phyloP scores from a whole-genome alignment of 2,888 invertebrate species.

The Corbicula japonica region DNA sequence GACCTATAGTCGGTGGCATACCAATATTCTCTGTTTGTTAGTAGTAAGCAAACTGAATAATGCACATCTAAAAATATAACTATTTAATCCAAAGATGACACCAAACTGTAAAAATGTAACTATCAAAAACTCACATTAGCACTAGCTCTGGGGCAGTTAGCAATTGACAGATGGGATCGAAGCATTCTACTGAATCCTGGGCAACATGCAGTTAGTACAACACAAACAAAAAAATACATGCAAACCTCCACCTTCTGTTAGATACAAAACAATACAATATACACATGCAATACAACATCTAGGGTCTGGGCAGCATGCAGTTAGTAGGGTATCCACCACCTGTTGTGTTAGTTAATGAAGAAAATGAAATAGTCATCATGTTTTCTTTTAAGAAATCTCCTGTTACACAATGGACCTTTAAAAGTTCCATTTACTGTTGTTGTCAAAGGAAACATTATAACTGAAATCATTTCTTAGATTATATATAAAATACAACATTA shows the following conservation, averaged over 20 bases:
- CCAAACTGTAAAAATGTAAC: constrained; percentile 2
- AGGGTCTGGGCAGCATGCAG: constrained; percentile 61
- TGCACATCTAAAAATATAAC: constrained; percentile 1
- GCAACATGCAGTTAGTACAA: constrained; percentile 48
- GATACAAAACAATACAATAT: constrained; percentile 20
- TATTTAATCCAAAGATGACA: background rate
- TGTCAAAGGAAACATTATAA: too few species aligned
- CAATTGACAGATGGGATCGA: constrained; percentile 15
- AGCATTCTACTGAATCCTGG: constrained; percentile 24
- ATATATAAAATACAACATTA: too few species aligned
- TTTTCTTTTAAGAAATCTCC: too few species aligned
- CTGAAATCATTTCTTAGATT: too few species aligned
- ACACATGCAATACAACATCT: constrained; percentile 29
- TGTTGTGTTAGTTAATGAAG: constrained; percentile 33
- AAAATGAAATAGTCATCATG: too few species aligned
- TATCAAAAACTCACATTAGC: constrained; percentile 15
- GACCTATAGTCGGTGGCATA: background rate
- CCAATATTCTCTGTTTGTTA: constrained; percentile 30
- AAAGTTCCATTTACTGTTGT: too few species aligned
- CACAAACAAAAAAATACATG: constrained; percentile 23
- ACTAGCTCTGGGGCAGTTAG: constrained; percentile 40
- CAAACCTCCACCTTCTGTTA: constrained; percentile 26
- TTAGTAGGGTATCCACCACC: constrained; percentile 49
- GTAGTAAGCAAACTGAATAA: constrained; percentile 25
- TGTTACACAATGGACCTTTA: too few species aligned